Percentiles rank a stretch among this genome's conserved stretches.
These are phyloP conservation scores for Alca torda DNA, from an alignment of 2,797 vertebrate genomes.

Conservation along the genomic window DNA sequence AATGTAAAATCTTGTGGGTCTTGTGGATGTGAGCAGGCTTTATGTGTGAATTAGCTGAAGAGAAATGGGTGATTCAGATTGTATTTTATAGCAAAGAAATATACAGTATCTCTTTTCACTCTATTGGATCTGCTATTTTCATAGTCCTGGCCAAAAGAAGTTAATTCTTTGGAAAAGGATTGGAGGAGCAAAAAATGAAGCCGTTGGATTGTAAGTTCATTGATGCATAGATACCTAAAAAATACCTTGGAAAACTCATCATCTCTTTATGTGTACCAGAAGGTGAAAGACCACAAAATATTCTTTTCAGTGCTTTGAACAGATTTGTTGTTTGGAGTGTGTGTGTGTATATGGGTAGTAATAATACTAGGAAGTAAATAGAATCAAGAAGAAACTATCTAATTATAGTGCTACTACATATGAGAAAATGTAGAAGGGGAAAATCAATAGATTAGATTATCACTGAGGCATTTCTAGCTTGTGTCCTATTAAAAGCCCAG, in stretches of 20 bases:
- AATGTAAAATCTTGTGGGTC: neutral
- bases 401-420: neutral
- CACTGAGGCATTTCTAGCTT: neutral
- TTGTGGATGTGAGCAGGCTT: neutral
- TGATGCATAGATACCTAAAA: neutral
- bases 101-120: neutral
- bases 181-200: neutral
- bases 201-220: neutral
- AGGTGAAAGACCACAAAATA: neutral
- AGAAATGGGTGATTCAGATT: neutral
- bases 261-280: neutral
- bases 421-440: neutral
- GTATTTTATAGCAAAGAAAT: neutral
- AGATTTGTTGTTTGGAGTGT: neutral
- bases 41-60: neutral
- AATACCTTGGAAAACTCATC: neutral
- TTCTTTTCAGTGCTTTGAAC: neutral
- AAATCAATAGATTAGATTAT: neutral
- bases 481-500: neutral
- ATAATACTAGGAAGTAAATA: neutral
- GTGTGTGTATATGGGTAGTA: neutral
- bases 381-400: neutral
- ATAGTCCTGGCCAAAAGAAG: neutral
- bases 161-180: neutral
- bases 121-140: neutral